Conservation (phyloP, 2,797 vertebrate species). For the Parauchenoglanis ngamensis region DNA sequence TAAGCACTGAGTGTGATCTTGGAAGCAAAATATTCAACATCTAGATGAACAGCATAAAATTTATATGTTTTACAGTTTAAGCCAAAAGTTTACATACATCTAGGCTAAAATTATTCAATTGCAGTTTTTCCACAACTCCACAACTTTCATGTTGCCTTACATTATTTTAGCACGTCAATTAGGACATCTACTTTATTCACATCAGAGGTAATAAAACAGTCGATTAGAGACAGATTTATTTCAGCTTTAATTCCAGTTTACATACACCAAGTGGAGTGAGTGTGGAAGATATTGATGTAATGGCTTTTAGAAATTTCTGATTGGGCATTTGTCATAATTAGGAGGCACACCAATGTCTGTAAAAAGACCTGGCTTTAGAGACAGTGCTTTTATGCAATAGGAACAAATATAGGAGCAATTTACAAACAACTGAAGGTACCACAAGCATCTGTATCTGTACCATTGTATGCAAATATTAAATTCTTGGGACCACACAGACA, state of each 20-base stretch:
- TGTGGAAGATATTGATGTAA: not conserved
- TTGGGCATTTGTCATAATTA: not conserved
- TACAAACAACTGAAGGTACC: too few species aligned
- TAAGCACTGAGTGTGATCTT: not conserved
- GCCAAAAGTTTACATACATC: not conserved
- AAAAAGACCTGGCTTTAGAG: not conserved
- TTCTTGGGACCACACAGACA: too few species aligned
- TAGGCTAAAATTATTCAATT: too few species aligned
- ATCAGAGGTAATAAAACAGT: too few species aligned
- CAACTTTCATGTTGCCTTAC: too few species aligned
- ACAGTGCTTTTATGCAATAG: not conserved
- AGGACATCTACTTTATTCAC: too few species aligned
- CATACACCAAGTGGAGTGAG: not conserved
- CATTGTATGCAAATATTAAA: not conserved
- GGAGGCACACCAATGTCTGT: not conserved
- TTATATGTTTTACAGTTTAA: not conserved
- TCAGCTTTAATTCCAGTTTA: not conserved
- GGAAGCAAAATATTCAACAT: not conserved
- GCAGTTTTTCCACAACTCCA: too few species aligned
- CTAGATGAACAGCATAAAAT: not conserved
- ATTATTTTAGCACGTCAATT: too few species aligned
- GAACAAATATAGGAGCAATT: not conserved
- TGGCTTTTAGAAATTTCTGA: too few species aligned
- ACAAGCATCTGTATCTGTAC: not conserved
- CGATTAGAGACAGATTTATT: not conserved